These are phyloP conservation scores for Gnathonemus echidnorhynchus DNA, from an alignment of 2,113 vertebrate genomes.

Conservation along the genomic window DNA sequence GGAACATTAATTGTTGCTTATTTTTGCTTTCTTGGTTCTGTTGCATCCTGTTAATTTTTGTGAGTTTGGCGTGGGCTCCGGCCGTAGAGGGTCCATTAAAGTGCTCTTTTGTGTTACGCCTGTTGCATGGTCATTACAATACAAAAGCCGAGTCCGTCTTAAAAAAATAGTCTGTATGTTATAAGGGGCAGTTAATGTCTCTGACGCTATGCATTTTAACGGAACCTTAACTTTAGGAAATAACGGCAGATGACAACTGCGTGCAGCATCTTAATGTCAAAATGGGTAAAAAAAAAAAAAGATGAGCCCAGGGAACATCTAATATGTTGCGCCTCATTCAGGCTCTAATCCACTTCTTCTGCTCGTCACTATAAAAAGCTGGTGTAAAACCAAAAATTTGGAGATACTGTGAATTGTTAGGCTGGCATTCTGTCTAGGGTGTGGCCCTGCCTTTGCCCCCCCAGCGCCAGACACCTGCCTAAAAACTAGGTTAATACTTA, in stretches of 20 bases:
- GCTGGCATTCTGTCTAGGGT: not conserved
- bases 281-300: constrained; percentile 53
- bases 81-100: not conserved
- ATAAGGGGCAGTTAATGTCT: not conserved
- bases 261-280: constrained; percentile 55
- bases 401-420: not conserved
- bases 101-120: no score
- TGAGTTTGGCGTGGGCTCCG: no score
- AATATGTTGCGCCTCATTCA: constrained; percentile 44
- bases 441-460: not conserved
- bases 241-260: not conserved
- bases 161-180: not conserved
- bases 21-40: no score
- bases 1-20: no score
- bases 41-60: no score
- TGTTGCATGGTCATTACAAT: no score
- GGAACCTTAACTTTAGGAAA: not conserved
- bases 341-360: constrained; percentile 44
- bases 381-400: not conserved
- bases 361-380: not conserved
- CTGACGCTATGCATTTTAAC: not conserved
- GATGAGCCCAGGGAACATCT: constrained; percentile 65
- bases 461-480: not conserved
- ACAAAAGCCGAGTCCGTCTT: not conserved
- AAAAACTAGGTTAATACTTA: not conserved